These are phyloP conservation scores for Papilio machaon DNA, from an alignment of 1,140 invertebrate species.

Conservation along the genomic window DNA sequence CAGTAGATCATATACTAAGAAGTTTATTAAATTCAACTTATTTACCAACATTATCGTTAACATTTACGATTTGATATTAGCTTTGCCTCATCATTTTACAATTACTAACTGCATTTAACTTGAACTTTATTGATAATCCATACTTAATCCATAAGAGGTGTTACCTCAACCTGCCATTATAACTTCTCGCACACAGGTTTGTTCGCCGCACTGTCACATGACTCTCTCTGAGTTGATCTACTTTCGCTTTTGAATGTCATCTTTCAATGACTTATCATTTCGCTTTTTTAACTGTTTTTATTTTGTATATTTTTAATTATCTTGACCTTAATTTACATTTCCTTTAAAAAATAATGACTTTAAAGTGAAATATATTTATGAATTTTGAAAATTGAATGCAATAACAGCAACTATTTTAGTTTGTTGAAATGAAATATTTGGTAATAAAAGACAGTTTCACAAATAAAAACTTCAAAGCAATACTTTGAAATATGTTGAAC, in stretches of 20 bases:
- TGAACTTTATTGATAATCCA: background rate
- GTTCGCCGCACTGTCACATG: background rate
- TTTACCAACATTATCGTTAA: background rate
- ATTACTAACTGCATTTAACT: background rate
- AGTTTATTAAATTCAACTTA: no score
- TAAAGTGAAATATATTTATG: background rate
- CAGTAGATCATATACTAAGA: no score
- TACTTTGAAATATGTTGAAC: no score
- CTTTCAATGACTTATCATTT: constrained; percentile 1
- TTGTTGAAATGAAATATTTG: background rate
- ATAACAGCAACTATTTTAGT: background rate
- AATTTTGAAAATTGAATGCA: background rate
- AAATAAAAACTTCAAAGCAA: no score
- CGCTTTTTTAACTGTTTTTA: background rate
- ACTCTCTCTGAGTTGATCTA: background rate
- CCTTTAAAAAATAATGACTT: background rate
- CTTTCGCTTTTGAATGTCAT: constrained; percentile 22
- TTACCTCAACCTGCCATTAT: background rate
- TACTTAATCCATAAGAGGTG: background rate
- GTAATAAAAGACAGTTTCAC: no score
- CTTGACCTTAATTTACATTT: background rate
- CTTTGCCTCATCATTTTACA: background rate
- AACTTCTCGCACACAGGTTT: background rate
- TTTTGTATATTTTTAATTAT: background rate
- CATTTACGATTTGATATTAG: background rate